Percentiles rank a stretch among this genome's conserved stretches.
Conservation (phyloP, 2,113 vertebrate species). For the Xiphias gladius region DNA sequence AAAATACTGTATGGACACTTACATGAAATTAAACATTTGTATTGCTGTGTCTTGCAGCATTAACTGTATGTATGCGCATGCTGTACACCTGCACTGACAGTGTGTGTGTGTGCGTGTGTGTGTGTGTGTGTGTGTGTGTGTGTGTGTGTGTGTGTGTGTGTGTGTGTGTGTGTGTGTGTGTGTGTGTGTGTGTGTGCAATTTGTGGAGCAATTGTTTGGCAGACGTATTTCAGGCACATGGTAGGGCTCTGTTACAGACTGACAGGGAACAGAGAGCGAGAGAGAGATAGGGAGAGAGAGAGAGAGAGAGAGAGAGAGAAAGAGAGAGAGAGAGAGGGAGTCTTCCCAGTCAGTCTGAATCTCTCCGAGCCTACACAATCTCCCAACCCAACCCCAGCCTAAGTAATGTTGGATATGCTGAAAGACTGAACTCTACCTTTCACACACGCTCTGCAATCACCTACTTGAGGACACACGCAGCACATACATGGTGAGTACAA, state of each 20-base stretch:
- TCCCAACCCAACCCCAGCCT: conserved; percentile 38
- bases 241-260: conserved; percentile 44
- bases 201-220: conserved; percentile 52
- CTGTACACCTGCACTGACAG: too few relatives aligned
- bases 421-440: conserved; percentile 39
- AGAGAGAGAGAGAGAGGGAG: conserved; percentile 6
- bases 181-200: not conserved
- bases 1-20: not conserved
- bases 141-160: too few relatives aligned
- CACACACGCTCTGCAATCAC: conserved; percentile 26
- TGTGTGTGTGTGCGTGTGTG: not conserved
- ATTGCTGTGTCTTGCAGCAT: too few relatives aligned
- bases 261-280: conserved; percentile 33
- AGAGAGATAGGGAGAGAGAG: not conserved
- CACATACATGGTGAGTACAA: conserved; percentile 62
- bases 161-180: not conserved
- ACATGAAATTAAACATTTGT: not conserved
- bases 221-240: conserved; percentile 64
- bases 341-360: conserved; percentile 43
- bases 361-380: conserved; percentile 67
- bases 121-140: not conserved
- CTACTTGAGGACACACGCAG: conserved; percentile 37
- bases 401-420: conserved; percentile 61
- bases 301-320: conserved; percentile 6
- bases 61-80: too few relatives aligned